phyloP scores from a whole-genome alignment of 2,113 vertebrate genomes.

The Tursiops truncatus region DNA sequence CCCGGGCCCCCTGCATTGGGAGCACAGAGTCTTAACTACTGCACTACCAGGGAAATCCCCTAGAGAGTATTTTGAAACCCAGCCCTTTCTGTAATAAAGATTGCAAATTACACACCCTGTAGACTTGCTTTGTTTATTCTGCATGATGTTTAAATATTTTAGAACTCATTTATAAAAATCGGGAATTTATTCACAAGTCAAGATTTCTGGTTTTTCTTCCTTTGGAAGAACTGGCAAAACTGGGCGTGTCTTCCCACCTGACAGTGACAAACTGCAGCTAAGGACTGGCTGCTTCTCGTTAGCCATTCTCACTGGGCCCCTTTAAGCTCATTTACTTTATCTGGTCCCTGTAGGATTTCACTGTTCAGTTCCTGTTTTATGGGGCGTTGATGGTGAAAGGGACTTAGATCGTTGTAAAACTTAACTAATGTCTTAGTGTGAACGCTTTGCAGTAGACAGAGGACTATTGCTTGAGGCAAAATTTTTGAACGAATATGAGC shows the following conservation, averaged over 20 bases:
- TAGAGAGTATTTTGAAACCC: not conserved
- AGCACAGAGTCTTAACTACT: not conserved
- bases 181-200: not conserved
- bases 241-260: accelerated
- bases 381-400: not conserved
- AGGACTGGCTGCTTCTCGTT: not conserved
- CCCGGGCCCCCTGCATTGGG: not conserved
- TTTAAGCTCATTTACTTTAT: not conserved
- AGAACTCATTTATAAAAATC: not conserved
- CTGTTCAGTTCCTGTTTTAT: not conserved
- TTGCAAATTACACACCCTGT: not conserved
- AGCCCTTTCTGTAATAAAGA: not conserved
- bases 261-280: no score
- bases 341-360: not conserved
- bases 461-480: not conserved
- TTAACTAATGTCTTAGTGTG: not conserved
- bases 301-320: no score
- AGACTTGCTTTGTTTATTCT: not conserved
- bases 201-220: not conserved
- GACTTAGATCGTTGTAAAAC: not conserved
- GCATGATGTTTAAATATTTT: not conserved
- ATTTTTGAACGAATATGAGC: not conserved
- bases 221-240: not conserved
- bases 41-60: not conserved
- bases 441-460: not conserved